Evolutionary conservation across 2,113 vertebrate species (phyloP).

Genomic region (Poeciliopsis prolifica): DNA sequence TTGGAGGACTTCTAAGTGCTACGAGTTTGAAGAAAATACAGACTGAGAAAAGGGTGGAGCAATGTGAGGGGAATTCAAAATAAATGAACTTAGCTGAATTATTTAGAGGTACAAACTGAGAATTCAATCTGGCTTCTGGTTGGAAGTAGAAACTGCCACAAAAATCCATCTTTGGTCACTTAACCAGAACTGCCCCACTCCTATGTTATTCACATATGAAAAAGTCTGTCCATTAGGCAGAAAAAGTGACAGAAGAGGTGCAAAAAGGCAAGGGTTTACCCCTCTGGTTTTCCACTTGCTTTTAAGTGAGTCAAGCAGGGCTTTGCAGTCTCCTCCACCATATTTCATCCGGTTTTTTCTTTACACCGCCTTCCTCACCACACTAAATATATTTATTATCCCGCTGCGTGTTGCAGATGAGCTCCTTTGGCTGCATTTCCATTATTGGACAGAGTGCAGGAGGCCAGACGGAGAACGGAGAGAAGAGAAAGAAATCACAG

Average conservation of each 20-base stretch:
- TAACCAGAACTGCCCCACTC: constrained; percentile 14
- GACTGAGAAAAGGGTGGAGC: constrained; percentile 51
- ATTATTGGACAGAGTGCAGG: constrained; percentile 53
- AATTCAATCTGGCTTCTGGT: constrained; percentile 74
- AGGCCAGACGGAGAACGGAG: constrained; percentile 42
- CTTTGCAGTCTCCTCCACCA: constrained; percentile 18
- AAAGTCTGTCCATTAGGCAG: constrained; percentile 39
- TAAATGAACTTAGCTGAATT: constrained; percentile 77
- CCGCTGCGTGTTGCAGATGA: constrained; percentile 58
- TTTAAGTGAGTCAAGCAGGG: constrained; percentile 39
- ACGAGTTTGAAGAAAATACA: constrained; percentile 42
- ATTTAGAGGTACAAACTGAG: constrained; percentile 82
- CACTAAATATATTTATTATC: constrained; percentile 68
- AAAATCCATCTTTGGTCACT: constrained; percentile 45
- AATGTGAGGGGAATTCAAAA: constrained; percentile 74
- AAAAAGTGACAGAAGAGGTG: constrained; percentile 25
- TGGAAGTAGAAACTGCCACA: constrained; percentile 55
- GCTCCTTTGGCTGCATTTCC: constrained; percentile 63
- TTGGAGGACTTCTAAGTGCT: constrained; percentile 65
- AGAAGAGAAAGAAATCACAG: constrained; percentile 59
- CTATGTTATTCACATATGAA: constrained; percentile 24
- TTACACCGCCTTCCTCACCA: constrained; percentile 31
- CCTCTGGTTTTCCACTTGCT: constrained; percentile 28
- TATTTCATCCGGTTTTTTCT: constrained; percentile 45
- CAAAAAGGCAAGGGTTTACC: constrained; percentile 43